Base-by-base conservation (phyloP, 2,113 vertebrate genomes). In the Siniperca knerii region DNA sequence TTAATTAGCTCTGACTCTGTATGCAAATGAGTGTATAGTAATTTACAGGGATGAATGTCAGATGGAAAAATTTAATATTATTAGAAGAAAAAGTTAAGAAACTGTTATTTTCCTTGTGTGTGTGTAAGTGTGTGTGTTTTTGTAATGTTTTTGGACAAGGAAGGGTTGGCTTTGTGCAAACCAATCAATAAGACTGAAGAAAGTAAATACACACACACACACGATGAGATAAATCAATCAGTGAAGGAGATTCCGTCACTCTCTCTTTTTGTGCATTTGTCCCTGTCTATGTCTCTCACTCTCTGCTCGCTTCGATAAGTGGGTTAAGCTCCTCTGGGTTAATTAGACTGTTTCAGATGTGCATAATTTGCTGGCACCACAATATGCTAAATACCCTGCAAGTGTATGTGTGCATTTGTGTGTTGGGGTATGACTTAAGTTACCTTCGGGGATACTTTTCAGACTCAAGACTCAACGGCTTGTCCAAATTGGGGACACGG, bases 291-390 rank as follows among this genome's bases (percentile, higher is more conserved):
- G 77, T 85, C 89, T 87, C 78, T 82, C 62, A 54, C 87, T 82
- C 73, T 96, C 91, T 95, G 93, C 90, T 94, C 88, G 86, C 91
- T 93, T 81, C 89, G 94, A 94, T 95, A 96, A 96, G 93, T 95
- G 79, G 50, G 29, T 93, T 95, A 95, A 95, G 89, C 91, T 95
- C 90, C 91, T 91, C 92, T 96, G 94, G 95, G 93, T 95, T 97
- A 96, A 96, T 96, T 95, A 95, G 69, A 94, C 91, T 92, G 92
- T 97, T 96, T 97, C 86, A 95, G 88, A 96, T 72, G 73, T 96
- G 95, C 93, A 91, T 95, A 92, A 96, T 95, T 96, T 90, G 82
- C 74, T 46, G 87, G 93, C 93, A 92, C 86, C 93, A 93, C 89
- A 93, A 89, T 94, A 90, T 96, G 93, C 90, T 95, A 95, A 95